Percentiles rank a stretch among this genome's conserved stretches.
These are phyloP conservation scores for Centrocercus urophasianus DNA, from an alignment of 2,113 vertebrate species.

Conservation along the genomic window DNA sequence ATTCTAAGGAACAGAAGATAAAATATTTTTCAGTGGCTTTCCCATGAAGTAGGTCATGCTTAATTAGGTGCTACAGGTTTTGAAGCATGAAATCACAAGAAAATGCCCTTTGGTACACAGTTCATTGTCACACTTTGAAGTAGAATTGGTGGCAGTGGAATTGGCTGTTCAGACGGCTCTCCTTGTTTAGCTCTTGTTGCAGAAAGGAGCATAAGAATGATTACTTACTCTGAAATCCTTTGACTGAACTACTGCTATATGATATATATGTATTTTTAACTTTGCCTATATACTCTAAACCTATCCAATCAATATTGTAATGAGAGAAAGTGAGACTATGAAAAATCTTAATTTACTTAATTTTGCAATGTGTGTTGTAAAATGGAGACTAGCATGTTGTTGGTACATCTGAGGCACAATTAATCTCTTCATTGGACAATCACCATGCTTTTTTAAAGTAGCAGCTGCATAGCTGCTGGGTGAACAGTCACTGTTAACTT, in stretches of 20 bases:
- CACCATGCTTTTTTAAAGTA: not conserved
- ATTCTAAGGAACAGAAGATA: not conserved
- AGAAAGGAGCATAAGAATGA: slow-evolving; percentile 34
- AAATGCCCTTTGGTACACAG: slow-evolving; percentile 32
- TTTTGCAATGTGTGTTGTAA: not conserved
- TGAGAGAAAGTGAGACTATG: not conserved
- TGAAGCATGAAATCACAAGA: slow-evolving; percentile 42
- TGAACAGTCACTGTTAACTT: not conserved
- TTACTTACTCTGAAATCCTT: slow-evolving; percentile 13
- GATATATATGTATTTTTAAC: not conserved
- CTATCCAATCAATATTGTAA: not conserved
- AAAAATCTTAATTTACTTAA: not conserved
- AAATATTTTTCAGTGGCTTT: slow-evolving; percentile 8
- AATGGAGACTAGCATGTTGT: not conserved
- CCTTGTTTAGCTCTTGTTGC: slow-evolving; percentile 38
- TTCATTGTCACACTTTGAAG: slow-evolving; percentile 43
- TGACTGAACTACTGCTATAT: not conserved
- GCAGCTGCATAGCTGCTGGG: not conserved
- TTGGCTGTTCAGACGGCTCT: slow-evolving; percentile 35
- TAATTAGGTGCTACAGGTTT: slow-evolving; percentile 56
- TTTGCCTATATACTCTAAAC: not conserved
- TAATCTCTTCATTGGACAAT: not conserved
- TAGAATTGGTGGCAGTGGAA: slow-evolving; percentile 17
- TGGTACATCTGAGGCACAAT: not conserved
- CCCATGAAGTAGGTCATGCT: slow-evolving; percentile 49